Evolutionary conservation across 2,797 vertebrate genomes (phyloP), one percentile per base, ranked within the genome.

Genomic region (Gymnoscopelus braueri): DNA sequence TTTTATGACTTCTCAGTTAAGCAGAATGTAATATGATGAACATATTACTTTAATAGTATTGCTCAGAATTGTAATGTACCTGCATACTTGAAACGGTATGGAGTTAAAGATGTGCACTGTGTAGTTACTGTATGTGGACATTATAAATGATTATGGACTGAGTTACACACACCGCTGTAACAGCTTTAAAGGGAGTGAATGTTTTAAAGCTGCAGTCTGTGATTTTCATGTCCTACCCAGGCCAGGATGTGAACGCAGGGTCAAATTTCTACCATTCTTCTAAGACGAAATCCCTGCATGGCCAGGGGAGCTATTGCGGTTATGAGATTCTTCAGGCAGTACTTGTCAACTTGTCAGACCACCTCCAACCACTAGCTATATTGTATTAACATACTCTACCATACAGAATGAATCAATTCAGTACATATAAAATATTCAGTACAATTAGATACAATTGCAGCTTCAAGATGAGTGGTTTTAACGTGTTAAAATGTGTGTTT

Each of bases 61-160:
- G 19, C 8, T 32, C 52, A 9, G 39, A 54, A 55, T 58, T 61
- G 65, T 47, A 15, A 26, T 67, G 6, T 71, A 62, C 55, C 71
- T 80, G 76, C 51, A 60, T 71, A 89, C 80, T 86, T 88, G 69
- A 89, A 87, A 57, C 13, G 2, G 19, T 7, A 26, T 39, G 12
- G 26, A 61, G 3, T 73, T 1, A 55, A 32, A 58, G 63, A 15
- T 35, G 12, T 66, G 58, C 49, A 67, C 49, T 61, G 49, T 54
- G 9, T 61, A 63, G 57, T n/a, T 14, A 23, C 63, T 58, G 39
- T 10, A 39, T 9, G 39, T 73, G 52, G 63, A 65, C 9, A n/a
- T 52, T 32, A 64, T 62, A 47, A 53, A 75, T 12, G 58, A 63
- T 72, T 66, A 13, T 39, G 52, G 19, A 23, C 19, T 63, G 14